Base-by-base conservation (phyloP, 2,797 vertebrate genomes). In the Sebastes cheni region DNA sequence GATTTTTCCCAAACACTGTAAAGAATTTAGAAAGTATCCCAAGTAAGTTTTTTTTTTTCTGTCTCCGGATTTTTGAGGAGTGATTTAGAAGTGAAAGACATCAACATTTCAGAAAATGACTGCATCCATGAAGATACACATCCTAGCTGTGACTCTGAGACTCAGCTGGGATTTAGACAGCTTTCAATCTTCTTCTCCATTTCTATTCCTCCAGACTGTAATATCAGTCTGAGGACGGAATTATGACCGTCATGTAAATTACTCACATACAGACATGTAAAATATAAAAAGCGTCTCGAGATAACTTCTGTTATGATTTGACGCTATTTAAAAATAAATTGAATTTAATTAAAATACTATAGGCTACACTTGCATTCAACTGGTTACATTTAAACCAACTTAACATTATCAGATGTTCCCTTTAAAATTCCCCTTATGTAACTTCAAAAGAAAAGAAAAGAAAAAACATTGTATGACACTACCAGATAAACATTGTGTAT, bases 91-190 rank as follows among this genome's bases (percentile, higher is more conserved):
- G 39, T 42, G 39, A 42, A 0, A 42, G 39, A 20, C 39, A 39
- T 9, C 6, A 25, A 22, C 1, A 16, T 25, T 29, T 59, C 22
- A 7, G 32, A 46, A 34, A 34, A 25, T 9, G 54, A 12, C 54
- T 55, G 54, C 4, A 30, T 7, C 10, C 27, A 30, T 25, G 32
- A 34, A 27, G 12, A 13, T 27, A 30, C 39, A 6, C 2, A 2
- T 4, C 65, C 30, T 18, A 80, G 58, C 68, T 60, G 54, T 11
- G 66, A 82, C 18, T 61, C 52, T 42, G 62, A 6, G 39, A 42
- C 39, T 42, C 39, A 6, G 39, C 56, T 30, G 20, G 3, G 2
- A 59, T 34, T 55, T 29, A 13, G 1, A 25, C 27, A 2, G 29
- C 22, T 10, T 61, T 58, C 67, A 65, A 50, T 58, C 39, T 42